These are phyloP conservation scores for Unio pictorum DNA, from an alignment of 2,888 invertebrate species.

Conservation along the genomic window DNA sequence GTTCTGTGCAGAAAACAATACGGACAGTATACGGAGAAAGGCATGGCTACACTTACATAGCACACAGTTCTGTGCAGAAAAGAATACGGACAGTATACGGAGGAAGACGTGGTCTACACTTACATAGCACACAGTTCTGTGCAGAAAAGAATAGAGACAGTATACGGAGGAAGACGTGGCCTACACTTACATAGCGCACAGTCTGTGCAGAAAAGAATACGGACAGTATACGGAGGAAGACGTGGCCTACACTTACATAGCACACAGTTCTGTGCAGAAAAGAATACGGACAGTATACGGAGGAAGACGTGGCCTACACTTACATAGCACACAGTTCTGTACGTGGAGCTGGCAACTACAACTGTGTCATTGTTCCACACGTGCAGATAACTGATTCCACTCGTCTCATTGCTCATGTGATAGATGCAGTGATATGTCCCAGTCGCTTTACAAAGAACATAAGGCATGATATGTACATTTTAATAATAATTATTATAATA, in stretches of 20 bases:
- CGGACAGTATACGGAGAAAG: too few relatives aligned
- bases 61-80: slow-evolving; percentile 21
- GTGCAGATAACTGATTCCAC: slow-evolving; percentile 29
- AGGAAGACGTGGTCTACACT: background rate
- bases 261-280: slow-evolving; percentile 21
- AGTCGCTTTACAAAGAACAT: slow-evolving; percentile 12
- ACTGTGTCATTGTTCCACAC: slow-evolving; percentile 36
- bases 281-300: too few relatives aligned
- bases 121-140: slow-evolving; percentile 35
- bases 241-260: slow-evolving; percentile 15
- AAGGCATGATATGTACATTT: background rate
- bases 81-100: too few relatives aligned
- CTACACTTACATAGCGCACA: too few relatives aligned
- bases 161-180: too few relatives aligned
- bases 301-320: background rate
- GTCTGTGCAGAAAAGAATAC: too few relatives aligned
- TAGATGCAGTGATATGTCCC: slow-evolving; percentile 23
- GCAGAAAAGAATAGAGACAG: too few relatives aligned
- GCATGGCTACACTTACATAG: slow-evolving; percentile 14
- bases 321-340: slow-evolving; percentile 35
- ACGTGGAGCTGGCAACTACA: slow-evolving; percentile 15
- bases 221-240: too few relatives aligned
- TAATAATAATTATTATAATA: too few relatives aligned
- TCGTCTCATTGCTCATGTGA: slow-evolving; percentile 23
- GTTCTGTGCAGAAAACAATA: too few relatives aligned